phyloP scores from a whole-genome alignment of 2,888 invertebrate genomes.

The Himalopsyche tibetana region DNA sequence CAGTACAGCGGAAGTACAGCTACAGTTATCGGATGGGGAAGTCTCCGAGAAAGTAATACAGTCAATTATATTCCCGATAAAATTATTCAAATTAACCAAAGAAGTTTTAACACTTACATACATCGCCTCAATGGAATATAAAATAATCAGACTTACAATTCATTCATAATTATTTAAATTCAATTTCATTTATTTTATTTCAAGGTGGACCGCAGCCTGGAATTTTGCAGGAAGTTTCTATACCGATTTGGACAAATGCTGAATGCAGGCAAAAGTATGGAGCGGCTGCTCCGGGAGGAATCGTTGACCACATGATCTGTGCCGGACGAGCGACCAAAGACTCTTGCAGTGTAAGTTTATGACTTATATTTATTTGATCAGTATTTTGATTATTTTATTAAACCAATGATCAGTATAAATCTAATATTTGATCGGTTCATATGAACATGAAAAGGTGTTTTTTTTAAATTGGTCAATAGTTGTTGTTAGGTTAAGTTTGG shows the following conservation, averaged over 20 bases:
- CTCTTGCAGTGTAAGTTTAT: constrained; percentile 89
- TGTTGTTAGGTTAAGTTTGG: too few species aligned
- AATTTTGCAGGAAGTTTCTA: constrained; percentile 87
- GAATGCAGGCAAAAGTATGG: constrained; percentile 90
- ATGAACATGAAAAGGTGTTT: too few species aligned
- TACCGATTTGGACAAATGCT: constrained; percentile 88
- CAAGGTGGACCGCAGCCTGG: constrained; percentile 89
- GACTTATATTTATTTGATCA: not conserved
- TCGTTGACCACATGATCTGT: constrained; percentile 91
- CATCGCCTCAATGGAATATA: not conserved
- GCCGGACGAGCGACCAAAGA: constrained; percentile 90
- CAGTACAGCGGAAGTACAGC: constrained; percentile 83
- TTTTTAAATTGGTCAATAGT: too few species aligned
- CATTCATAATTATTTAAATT: not conserved
- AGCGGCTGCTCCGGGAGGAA: constrained; percentile 91
- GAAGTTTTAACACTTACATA: not conserved
- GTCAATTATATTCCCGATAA: constrained; percentile 23
- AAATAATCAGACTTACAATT: not conserved
- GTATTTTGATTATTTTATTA: too few species aligned
- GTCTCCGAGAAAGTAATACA: constrained; percentile 84
- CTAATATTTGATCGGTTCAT: too few species aligned
- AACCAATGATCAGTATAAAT: too few species aligned
- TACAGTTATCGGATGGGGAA: constrained; percentile 94
- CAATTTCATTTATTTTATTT: constrained; percentile 56
- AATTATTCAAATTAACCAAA: not conserved